phyloP scores from a whole-genome alignment of 1,140 invertebrate genomes.

The Sinonovacula constricta region DNA sequence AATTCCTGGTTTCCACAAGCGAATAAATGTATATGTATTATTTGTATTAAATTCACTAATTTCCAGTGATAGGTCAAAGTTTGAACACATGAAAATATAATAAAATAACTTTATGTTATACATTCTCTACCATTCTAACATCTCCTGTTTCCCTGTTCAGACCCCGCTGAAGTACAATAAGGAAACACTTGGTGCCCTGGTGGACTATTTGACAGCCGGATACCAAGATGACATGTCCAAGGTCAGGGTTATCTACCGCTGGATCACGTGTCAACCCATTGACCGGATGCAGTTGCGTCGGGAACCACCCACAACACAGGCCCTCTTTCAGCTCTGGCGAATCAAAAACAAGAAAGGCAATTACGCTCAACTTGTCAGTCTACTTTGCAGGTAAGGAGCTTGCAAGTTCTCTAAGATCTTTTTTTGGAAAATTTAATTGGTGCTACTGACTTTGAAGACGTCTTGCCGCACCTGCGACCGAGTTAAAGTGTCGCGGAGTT shows the following conservation, averaged over 20 bases:
- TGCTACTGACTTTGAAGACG: no score
- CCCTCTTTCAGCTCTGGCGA: constrained; percentile 52
- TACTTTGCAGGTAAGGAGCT: constrained; percentile 52
- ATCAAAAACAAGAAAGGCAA: constrained; percentile 55
- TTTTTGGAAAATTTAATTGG: no score
- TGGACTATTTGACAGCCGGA: constrained; percentile 40
- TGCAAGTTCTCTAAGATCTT: no score
- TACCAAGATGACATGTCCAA: constrained; percentile 48
- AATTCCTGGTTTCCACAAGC: no score
- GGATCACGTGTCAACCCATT: constrained; percentile 48
- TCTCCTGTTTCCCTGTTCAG: background rate
- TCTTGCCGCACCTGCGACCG: no score
- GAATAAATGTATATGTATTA: no score
- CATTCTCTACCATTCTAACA: background rate
- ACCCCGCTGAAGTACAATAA: constrained; percentile 19
- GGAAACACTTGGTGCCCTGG: constrained; percentile 24
- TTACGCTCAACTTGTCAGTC: constrained; percentile 57
- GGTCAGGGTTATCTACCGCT: constrained; percentile 51
- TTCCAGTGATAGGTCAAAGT: background rate
- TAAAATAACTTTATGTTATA: background rate
- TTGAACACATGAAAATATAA: background rate
- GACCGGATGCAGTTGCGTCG: constrained; percentile 1
- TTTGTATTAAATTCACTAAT: no score
- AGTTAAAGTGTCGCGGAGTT: no score
- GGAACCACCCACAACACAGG: constrained; percentile 12